Percentiles rank a stretch among this genome's conserved stretches.
Evolutionary conservation across 2,797 vertebrate genomes (phyloP).

Genomic region (Pantherophis alleghaniensis): DNA sequence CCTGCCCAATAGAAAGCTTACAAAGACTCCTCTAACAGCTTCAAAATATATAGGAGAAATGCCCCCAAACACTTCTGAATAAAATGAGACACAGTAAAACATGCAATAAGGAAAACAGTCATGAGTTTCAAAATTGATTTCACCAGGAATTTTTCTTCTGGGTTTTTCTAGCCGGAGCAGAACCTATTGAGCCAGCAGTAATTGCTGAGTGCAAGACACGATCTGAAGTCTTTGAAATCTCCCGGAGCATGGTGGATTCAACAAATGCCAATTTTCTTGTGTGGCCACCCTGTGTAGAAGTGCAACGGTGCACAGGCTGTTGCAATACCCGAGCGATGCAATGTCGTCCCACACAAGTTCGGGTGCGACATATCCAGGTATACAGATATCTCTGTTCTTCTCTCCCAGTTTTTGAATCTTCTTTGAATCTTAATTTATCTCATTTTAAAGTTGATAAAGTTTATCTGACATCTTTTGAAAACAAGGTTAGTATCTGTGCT

Average conservation of each 20-base stretch:
- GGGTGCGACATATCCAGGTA: constrained; percentile 85
- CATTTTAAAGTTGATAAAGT: not conserved
- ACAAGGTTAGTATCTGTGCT: not conserved
- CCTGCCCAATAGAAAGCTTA: not conserved
- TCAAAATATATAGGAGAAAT: not conserved
- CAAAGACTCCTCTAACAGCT: not conserved
- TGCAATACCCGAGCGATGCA: constrained; percentile 82
- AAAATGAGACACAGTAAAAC: not conserved
- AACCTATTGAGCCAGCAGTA: constrained; percentile 79
- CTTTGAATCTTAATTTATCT: not conserved
- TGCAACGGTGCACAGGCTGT: constrained; percentile 94
- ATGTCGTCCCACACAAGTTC: constrained; percentile 78
- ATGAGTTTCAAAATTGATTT: constrained; percentile 8
- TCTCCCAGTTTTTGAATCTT: not conserved
- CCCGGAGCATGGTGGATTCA: constrained; percentile 86
- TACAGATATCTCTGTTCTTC: not conserved
- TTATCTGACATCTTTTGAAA: not conserved
- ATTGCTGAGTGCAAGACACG: constrained; percentile 88
- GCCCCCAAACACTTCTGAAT: not conserved
- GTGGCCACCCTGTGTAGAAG: constrained; percentile 92
- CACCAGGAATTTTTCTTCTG: not conserved
- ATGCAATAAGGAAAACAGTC: not conserved
- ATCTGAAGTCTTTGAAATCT: constrained; percentile 88
- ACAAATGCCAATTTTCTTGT: constrained; percentile 89
- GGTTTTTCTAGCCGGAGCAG: constrained; percentile 40